Evolutionary conservation across 2,797 vertebrate species (phyloP), one percentile per base, ranked within the genome.

Genomic region (Hippoglossus hippoglossus): DNA sequence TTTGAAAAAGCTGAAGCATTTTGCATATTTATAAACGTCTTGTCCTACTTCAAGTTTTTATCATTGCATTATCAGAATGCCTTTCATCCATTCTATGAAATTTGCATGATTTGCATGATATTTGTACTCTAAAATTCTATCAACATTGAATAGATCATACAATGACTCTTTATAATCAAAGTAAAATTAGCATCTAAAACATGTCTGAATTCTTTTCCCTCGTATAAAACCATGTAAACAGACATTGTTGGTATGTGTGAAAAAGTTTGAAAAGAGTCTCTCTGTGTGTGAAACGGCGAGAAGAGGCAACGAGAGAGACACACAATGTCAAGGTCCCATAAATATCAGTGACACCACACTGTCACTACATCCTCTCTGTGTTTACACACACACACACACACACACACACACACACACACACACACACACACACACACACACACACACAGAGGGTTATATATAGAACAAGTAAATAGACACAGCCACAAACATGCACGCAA

Each of bases 331-430:
- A 69, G 82, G 82, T 73, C 70, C 70, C 18, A 50, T 89, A 88
- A 92, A 88, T 49, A 56, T 66, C 36, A 69, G 74, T 78, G 62
- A 86, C 91, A 72, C 75, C 86, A 71, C 69, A 75, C 76, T 28
- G 83, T 75, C 76, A 74, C 70, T 80, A 73, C 83, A 72, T 77
- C 84, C 84, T 87, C 79, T 60, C 61, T 39, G 59, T 76, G 75
- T 85, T 77, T 70, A 73, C 63, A 60, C 54, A 19, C 5, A 19
- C 63, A 11, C 52, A 12, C 24, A 52, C 50, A n/a, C 52, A 54
- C 22, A 22, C 22, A 22, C 22, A 22, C 22, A 22, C 22, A 22
- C 22, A 22, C 22, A 22, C 22, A 22, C 22, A 22, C 22, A 22
- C 22, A 22, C 22, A 22, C 22, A 22, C 22, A 22, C 22, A 22